phyloP scores from a whole-genome alignment of 2,797 vertebrate genomes.

The Leontopithecus rosalia region DNA sequence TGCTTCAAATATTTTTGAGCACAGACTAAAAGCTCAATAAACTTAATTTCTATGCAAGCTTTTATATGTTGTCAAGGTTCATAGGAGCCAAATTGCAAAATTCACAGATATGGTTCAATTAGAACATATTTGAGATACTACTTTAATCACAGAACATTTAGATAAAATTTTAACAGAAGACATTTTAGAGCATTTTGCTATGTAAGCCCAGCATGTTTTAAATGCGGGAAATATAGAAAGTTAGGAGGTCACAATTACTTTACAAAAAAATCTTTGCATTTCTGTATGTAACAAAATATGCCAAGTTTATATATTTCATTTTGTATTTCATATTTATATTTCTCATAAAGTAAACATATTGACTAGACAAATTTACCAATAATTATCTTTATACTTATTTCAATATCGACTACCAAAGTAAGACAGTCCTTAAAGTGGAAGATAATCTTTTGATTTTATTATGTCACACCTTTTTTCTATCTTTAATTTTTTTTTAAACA shows the following conservation, averaged over 20 bases:
- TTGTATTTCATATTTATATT: neutral
- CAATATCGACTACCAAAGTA: neutral
- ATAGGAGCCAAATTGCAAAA: conserved; percentile 26
- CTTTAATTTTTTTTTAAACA: neutral
- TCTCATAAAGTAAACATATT: neutral
- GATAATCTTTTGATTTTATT: neutral
- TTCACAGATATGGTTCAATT: conserved; percentile 9
- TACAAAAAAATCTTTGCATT: neutral
- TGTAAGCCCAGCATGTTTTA: neutral
- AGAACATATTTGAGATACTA: neutral
- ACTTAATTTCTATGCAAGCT: neutral
- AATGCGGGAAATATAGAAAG: neutral
- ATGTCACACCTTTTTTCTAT: neutral
- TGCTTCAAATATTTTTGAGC: conserved; percentile 25
- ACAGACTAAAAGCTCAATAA: conserved; percentile 15
- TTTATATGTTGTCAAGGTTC: conserved; percentile 39
- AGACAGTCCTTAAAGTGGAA: neutral
- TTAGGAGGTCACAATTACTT: neutral
- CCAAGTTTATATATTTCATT: neutral
- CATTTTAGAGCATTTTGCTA: neutral
- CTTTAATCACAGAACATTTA: neutral
- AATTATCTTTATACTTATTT: neutral
- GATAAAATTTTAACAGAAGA: neutral
- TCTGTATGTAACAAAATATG: neutral
- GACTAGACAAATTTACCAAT: neutral